Conservation (phyloP, 2,888 invertebrate species). For the Abrostola triplasia region DNA sequence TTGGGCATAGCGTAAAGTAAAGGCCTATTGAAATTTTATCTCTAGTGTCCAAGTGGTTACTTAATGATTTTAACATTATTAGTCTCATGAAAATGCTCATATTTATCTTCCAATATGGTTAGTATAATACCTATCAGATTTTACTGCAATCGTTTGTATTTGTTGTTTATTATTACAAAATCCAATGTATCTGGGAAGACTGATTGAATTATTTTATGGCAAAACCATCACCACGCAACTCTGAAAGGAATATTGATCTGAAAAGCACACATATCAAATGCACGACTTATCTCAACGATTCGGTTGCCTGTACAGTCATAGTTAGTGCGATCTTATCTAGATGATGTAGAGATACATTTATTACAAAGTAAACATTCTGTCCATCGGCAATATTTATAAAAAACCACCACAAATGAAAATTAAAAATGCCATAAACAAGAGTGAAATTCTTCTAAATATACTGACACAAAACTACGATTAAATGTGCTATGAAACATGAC, state of each 20-base stretch:
- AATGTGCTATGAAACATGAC: conserved; percentile 72
- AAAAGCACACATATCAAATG: conserved; percentile 4
- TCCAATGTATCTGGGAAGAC: not conserved
- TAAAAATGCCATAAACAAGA: conserved; percentile 69
- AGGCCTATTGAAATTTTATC: conserved; percentile 30
- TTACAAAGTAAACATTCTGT: conserved; percentile 47
- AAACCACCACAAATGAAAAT: conserved; percentile 61
- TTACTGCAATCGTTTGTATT: not conserved
- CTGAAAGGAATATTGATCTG: conserved; percentile 7
- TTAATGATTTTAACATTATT: conserved; percentile 14
- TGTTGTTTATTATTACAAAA: not conserved
- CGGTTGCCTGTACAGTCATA: conserved; percentile 35
- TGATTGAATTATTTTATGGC: conserved; percentile 1
- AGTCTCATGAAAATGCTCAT: conserved; percentile 31
- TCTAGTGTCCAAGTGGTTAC: conserved; percentile 10
- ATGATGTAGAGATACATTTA: conserved; percentile 51
- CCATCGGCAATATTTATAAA: conserved; percentile 41
- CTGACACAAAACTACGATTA: conserved; percentile 74
- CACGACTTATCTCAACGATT: conserved; percentile 22
- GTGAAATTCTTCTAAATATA: conserved; percentile 68
- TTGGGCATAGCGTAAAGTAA: conserved; percentile 1
- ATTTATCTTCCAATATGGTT: conserved; percentile 17
- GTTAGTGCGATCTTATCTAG: conserved; percentile 41
- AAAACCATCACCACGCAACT: conserved; percentile 1
- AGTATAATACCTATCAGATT: conserved; percentile 7